Base-by-base conservation (phyloP, 2,113 vertebrate species). In the Psephotus haematonotus region DNA sequence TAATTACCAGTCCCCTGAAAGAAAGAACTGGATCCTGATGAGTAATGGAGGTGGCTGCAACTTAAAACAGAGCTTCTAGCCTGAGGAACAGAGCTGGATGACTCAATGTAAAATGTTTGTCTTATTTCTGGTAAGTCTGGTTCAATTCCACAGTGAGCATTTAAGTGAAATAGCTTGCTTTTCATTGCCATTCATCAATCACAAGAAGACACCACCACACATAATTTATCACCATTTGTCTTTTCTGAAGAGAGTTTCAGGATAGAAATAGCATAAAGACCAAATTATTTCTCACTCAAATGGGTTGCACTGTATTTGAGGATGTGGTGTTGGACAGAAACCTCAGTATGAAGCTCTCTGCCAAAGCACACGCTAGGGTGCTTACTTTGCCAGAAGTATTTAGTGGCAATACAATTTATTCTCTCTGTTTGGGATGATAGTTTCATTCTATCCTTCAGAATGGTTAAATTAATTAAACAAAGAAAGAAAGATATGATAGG, bases 1-100 rank as follows among this genome's bases (percentile, higher is more conserved):
- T 94, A 86, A 95, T 93, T 96, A 87, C 70, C 35, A 89, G 64
- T 82, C 70, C 64, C 37, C 46, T 93, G 83, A 92, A 95, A 96
- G 76, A 84, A 88, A 93, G 47, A 89, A 84, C 16, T 69, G 35
- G 60, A 76, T 92, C 79, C 79, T 90, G 65, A 85, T 94, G 94
- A 87, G 64, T 86, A 72, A 75, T 81, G 70, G 79, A 47, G 27
- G 52, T 97, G 72, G 44, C 68, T 92, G 82, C 18, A 95, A 94
- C 28, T 85, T 62, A 62, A 92, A 96, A n/a, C 43, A 84, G 67
- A 92, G 78, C 47, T 85, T 91, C 43, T 72, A 76, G 50, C 69
- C 74, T 86, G 59, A 90, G 50, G 9, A 79, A 64, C 39, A 74
- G 67, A 27, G 22, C 39, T 82, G 23, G 41, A 50, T 86, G 69